A percentile compares a stretch with the other conserved stretches of the same genome.
Evolutionary conservation across 1,140 invertebrate species (phyloP).

Genomic region (Pseudoatta argentina): DNA sequence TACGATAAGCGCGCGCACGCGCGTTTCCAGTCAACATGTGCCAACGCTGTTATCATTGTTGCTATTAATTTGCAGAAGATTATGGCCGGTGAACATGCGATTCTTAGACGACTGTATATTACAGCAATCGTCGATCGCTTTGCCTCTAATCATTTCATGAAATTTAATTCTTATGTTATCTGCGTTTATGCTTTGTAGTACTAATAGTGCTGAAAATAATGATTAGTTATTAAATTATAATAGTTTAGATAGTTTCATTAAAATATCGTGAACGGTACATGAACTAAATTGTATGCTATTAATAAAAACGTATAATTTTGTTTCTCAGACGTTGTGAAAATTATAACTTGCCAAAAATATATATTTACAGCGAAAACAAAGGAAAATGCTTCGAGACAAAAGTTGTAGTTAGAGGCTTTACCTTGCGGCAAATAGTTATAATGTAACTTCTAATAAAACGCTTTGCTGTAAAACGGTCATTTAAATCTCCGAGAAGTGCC

Average conservation of each 20-base stretch:
- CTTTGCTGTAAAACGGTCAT: background rate
- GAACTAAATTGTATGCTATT: too few species aligned
- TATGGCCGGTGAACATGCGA: slow-evolving; percentile 6
- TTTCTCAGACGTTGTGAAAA: background rate
- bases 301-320: background rate
- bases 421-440: background rate
- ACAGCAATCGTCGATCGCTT: background rate
- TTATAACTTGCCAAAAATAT: background rate
- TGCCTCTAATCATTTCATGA: background rate
- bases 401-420: background rate
- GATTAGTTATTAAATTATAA: slow-evolving; percentile 1
- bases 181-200: background rate
- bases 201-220: background rate
- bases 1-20: slow-evolving; percentile 39
- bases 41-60: slow-evolving; percentile 41
- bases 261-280: too few species aligned
- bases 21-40: background rate
- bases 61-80: slow-evolving; percentile 47
- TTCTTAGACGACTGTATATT: slow-evolving; percentile 4
- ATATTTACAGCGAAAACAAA: background rate
- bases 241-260: background rate
- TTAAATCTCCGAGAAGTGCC: slow-evolving; percentile 20
- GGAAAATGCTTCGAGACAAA: background rate
- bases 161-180: background rate
- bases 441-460: background rate